Evolutionary conservation across 2,888 invertebrate genomes (phyloP).

Genomic region (Tetranychus piercei): DNA sequence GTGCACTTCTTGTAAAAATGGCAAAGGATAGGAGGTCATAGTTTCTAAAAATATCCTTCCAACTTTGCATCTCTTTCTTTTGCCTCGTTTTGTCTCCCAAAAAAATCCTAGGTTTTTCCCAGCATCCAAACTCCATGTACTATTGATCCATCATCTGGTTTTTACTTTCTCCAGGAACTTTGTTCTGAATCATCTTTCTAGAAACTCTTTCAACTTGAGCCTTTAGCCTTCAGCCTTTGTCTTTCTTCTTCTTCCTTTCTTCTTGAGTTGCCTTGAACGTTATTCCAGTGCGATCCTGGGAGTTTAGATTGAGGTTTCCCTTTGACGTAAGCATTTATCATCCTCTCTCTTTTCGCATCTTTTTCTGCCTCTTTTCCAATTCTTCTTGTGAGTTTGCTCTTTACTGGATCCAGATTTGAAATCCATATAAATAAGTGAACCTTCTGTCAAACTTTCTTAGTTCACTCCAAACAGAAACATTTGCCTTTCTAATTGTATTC

Average conservation of each 20-base stretch:
- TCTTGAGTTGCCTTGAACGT: background rate
- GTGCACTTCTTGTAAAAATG: background rate
- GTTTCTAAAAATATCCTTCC: slow-evolving; percentile 2
- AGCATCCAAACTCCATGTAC: background rate
- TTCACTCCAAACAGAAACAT: too few relatives aligned
- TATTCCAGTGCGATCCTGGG: background rate
- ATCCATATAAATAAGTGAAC: background rate
- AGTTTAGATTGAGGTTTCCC: slow-evolving; percentile 10
- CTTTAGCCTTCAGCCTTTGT: background rate
- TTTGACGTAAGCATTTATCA: background rate
- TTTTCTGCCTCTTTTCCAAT: background rate
- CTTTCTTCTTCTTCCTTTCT: slow-evolving; percentile 2
- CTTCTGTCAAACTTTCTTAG: too few relatives aligned
- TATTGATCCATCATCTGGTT: background rate
- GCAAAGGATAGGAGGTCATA: slow-evolving; percentile 10
- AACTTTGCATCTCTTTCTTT: background rate
- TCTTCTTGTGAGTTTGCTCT: background rate
- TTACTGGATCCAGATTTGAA: background rate
- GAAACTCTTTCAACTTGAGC: slow-evolving; percentile 4
- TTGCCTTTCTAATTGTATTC: too few relatives aligned
- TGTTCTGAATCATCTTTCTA: background rate
- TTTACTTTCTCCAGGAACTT: background rate
- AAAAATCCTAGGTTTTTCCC: background rate
- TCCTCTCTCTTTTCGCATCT: background rate
- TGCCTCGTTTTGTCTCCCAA: background rate